Base-by-base conservation (phyloP, 2,888 invertebrate species). In the Pseudolycoriella hygida region DNA sequence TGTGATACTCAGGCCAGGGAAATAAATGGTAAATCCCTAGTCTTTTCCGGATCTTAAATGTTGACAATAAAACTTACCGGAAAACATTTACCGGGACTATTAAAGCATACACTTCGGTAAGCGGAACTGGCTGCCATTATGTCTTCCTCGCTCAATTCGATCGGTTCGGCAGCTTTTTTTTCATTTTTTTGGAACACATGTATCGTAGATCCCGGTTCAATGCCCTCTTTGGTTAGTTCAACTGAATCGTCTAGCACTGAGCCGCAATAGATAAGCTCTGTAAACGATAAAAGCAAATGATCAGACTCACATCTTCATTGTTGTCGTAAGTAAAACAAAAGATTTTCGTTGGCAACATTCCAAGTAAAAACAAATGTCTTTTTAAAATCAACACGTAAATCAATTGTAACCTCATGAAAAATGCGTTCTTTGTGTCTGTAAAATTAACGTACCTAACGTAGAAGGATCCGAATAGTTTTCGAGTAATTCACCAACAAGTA, bases 181-280 rank as follows among this genome's bases (percentile, higher is more conserved):
- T 49, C 61, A 57, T 50, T 60, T 59, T 54, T 64, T 64, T 50
- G 60, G 37, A 75, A 59, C 32, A 72, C 68, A 59, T 76, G 72
- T 34, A 77, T 57, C 52, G 71, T 70, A 1, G 70, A 65, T 43
- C 73, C 73, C 47, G 66, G 62, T 51, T 67, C 67, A 2, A 73
- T 51, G 4, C 76, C 74, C 53, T 69, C 70, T 1, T 70, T 68
- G 34, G 69, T 64, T 47, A 80, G 55, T 10, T 69, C 66, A 31
- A 67, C 61, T 5, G 73, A 70, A 53, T 77, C 74, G 44, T 74
- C 69, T 40, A 84, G 59, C 31, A 74, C 61, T 48, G 69, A 63
- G 5, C 83, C 83, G 57, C 76, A 73, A 56, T 77, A 79, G 15
- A 77, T 66, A 12, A 82, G 60, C 59, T 78, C 80, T 81, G 52